Base-by-base conservation (phyloP, 2,797 vertebrate genomes). In the Phylloscopus collybita region DNA sequence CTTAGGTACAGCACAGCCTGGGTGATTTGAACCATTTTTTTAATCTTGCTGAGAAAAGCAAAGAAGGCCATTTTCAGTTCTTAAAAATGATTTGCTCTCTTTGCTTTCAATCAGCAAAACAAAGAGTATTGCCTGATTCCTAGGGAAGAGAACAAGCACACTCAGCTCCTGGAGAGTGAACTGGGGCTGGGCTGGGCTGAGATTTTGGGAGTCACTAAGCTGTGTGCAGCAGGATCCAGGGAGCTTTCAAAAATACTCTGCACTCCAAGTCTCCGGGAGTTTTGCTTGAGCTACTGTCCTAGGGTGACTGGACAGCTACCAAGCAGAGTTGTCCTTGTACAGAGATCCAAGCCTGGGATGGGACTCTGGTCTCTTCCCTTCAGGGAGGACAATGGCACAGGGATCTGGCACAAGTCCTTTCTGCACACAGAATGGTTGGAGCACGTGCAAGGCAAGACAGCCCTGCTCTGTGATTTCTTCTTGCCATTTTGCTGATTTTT, bases 71-170 rank as follows among this genome's bases (percentile, higher is more conserved):
- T 88, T 91, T 92, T 88, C 51, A 57, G 29, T 47, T 86, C 73
- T 73, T 93, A 60, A 25, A 23, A 88, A 84, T 0, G 0, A 34
- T 75, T 93, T 57, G 18, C 81, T 88, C 45, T 50, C 66, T 92
- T 95, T 79, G n/a, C 62, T 61, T 86, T 92, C 70, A 36, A 17
- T 86, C 80, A 88, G 69, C 62, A 83, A 78, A 95, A 67, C 42
- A 44, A 62, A 54, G 49, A 34, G 32, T 5, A 25, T 66, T 62
- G 56, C n/a, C 66, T 34, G 67, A 26, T 59, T 86, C 62, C 62
- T 20, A 21, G 51, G 44, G 71, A 86, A 60, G 81, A 60, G 49
- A 56, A 50, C 5, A 54, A 67, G 75, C 36, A 59, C 69, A 29
- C 16, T 75, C 36, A 73, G 49, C 40, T 92, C 54, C n/a, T 32